Conservation (phyloP, 2,888 invertebrate genomes). For the Dynastes tityus region DNA sequence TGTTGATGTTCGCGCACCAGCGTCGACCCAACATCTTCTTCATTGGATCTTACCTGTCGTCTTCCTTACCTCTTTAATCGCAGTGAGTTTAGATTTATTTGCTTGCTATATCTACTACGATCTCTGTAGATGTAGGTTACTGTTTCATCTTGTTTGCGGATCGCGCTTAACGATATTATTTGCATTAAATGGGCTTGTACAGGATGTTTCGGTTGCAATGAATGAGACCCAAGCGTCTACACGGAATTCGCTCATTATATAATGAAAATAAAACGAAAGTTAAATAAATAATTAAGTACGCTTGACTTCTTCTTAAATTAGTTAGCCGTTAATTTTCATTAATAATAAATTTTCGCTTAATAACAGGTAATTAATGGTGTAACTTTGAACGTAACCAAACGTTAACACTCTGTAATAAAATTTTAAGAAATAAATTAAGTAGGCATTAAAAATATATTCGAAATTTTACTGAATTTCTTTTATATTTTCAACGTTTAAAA, state of each 20-base stretch:
- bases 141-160: slow-evolving; percentile 26
- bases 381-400: too few relatives aligned
- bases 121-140: slow-evolving; percentile 46
- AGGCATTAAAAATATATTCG: too few relatives aligned
- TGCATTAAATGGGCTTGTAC: slow-evolving; percentile 17
- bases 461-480: too few relatives aligned
- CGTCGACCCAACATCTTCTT: slow-evolving; percentile 7
- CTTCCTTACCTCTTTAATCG: slow-evolving; percentile 42
- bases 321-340: background rate
- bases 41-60: slow-evolving; percentile 39
- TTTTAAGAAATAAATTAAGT: too few relatives aligned
- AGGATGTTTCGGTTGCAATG: slow-evolving; percentile 3
- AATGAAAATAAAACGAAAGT: slow-evolving; percentile 25
- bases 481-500: too few relatives aligned
- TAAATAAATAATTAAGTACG: slow-evolving; percentile 13
- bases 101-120: background rate
- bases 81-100: slow-evolving; percentile 45
- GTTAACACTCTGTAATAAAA: too few relatives aligned
- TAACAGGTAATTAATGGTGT: background rate
- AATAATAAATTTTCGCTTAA: slow-evolving; percentile 9
- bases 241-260: slow-evolving; percentile 22
- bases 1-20: slow-evolving; percentile 30
- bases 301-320: background rate
- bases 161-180: background rate
- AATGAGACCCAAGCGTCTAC: slow-evolving; percentile 1